Conservation (phyloP, 2,113 vertebrate species). For the Callipepla californica region DNA sequence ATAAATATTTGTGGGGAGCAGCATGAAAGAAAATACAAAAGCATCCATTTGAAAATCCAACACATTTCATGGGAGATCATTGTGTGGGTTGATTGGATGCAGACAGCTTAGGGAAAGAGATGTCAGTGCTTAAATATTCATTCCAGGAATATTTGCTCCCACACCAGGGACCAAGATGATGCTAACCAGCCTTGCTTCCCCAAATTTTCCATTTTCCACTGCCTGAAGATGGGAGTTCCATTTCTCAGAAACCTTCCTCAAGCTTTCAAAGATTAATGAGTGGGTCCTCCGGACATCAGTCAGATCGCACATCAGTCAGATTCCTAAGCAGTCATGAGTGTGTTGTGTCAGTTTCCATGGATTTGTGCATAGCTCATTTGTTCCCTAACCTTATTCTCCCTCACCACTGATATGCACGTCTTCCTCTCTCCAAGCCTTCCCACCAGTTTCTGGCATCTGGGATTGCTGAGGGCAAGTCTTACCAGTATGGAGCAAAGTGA, state of each 20-base stretch:
- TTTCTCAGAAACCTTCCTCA: not conserved
- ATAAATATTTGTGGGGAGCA: not conserved
- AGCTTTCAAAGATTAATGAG: not conserved
- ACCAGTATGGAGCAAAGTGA: not conserved
- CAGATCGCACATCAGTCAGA: not conserved
- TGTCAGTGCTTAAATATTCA: not conserved
- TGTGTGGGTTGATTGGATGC: not conserved
- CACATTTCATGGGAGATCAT: not conserved
- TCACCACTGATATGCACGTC: not conserved
- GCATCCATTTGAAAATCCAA: not conserved
- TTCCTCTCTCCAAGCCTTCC: not conserved
- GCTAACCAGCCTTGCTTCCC: not conserved
- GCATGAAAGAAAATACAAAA: not conserved
- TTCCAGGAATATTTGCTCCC: not conserved
- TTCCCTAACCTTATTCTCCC: not conserved
- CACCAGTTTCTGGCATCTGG: not conserved
- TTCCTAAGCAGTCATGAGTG: not conserved
- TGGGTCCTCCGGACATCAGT: not conserved
- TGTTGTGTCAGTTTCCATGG: not conserved
- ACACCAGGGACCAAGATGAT: not conserved
- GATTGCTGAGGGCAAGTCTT: not conserved
- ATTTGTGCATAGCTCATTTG: too few species aligned
- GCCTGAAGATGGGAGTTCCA: not conserved
- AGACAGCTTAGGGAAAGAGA: not conserved
- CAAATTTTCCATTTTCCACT: not conserved